Evolutionary conservation across 30 jellyfish, hydroid and myxozoan genomes (phyloP), one percentile per base, ranked within the genome.

Genomic region (Rhopilema esculentum): DNA sequence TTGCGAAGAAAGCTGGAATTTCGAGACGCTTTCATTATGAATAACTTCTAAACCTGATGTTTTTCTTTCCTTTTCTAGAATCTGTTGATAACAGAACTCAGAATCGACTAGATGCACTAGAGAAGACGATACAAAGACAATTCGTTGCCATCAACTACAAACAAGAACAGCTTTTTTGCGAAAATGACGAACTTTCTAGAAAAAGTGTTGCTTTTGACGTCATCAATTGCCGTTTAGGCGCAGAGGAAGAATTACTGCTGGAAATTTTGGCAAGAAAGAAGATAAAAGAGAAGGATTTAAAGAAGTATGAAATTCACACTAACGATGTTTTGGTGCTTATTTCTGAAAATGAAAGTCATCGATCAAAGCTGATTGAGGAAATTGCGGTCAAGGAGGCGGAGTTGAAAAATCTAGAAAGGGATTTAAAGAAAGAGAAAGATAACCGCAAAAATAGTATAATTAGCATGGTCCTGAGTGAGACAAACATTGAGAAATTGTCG

Each of bases 41-140:
- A n/a, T n/a, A n/a, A n/a, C n/a, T n/a, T n/a, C n/a, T n/a, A n/a
- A n/a, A n/a, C n/a, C n/a, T n/a, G n/a, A n/a, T n/a, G n/a, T n/a
- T n/a, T n/a, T n/a, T n/a, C n/a, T n/a, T n/a, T n/a, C n/a, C 61
- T 62, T 66, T 16, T 33, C 1, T 26, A 80, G 90, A 27, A 80
- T 23, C 49, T 6, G 18, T 69, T 0, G 75, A 80, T 27, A 40
- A 21, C 73, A 80, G 49, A 65, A 70, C 82, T 1, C 76, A 68
- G 63, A 9, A n/a, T 31, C 92, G 92, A 17, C 52, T 72, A 28
- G 87, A 84, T 19, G 86, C 75, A 27, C 72, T 84, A 81, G 92
- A 84, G 27, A 57, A 71, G 18, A 51, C 83, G 30, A 84, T 74
- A 22, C 86, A 72, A 30, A 61, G 92, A 24, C 80, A 65, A 30